phyloP scores from a whole-genome alignment of 2,113 vertebrate genomes.

The Elanus axillaris region DNA sequence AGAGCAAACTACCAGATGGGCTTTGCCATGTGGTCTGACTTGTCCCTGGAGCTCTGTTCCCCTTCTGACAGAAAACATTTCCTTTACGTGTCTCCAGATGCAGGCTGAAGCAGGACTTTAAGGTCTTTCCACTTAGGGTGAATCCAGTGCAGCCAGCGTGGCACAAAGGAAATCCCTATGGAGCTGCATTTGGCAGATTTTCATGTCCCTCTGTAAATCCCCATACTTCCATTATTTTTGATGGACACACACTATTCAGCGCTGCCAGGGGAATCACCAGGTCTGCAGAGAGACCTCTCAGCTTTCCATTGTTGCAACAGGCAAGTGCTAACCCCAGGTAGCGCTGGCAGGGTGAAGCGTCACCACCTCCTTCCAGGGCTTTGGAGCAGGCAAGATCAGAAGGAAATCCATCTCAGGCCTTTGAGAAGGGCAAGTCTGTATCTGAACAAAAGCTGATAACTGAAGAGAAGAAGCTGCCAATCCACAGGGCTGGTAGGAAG shows the following conservation, averaged over 20 bases:
- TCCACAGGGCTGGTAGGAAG: neutral
- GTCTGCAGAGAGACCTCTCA: neutral
- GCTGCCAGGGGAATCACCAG: neutral
- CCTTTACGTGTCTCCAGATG: neutral
- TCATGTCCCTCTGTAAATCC: neutral
- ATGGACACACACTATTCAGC: rapidly evolving
- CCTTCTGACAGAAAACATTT: neutral
- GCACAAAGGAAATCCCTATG: neutral
- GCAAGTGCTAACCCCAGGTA: neutral
- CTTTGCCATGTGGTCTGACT: neutral
- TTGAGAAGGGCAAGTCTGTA: neutral
- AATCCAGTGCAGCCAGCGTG: neutral
- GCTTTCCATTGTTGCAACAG: neutral
- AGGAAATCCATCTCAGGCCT: neutral
- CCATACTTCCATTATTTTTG: neutral
- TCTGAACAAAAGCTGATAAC: neutral
- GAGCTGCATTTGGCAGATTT: neutral
- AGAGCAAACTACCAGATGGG: neutral
- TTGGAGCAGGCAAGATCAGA: neutral
- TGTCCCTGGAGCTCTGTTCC: neutral
- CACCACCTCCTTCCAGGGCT: neutral
- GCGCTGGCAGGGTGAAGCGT: neutral
- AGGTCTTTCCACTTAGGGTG: neutral
- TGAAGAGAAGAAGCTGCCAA: neutral
- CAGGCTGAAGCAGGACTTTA: neutral